Percentiles rank a stretch among this genome's conserved stretches.
These are phyloP conservation scores for Epizoanthus scotinus DNA, from an alignment of 92 coral and sea anemone species.

Conservation along the genomic window DNA sequence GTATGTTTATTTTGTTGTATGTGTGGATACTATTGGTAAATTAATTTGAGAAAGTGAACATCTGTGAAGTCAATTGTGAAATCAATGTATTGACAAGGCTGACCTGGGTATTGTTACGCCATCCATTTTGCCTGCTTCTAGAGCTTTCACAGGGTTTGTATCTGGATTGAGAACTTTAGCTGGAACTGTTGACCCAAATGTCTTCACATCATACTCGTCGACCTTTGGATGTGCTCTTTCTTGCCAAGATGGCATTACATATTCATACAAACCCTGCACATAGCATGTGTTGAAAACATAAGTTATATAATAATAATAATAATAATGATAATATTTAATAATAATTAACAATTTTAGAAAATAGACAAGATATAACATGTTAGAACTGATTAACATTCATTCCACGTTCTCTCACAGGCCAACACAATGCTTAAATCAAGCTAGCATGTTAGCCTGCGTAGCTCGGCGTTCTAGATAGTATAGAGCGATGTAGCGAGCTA, in stretches of 20 bases:
- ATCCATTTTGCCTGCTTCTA: conserved; percentile 51
- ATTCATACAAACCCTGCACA: conserved; percentile 88
- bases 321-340: too few relatives aligned
- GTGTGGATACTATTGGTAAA: neutral
- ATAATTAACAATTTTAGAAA: too few relatives aligned
- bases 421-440: too few relatives aligned
- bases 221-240: conserved; percentile 76
- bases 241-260: conserved; percentile 95
- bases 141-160: conserved; percentile 71
- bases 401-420: too few relatives aligned
- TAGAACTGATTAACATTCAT: too few relatives aligned
- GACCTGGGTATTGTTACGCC: conserved; percentile 81
- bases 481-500: too few relatives aligned
- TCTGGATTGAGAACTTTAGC: conserved; percentile 81
- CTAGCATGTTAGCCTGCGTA: too few relatives aligned
- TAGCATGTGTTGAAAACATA: too few relatives aligned
- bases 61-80: too few relatives aligned
- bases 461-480: too few relatives aligned
- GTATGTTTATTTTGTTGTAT: neutral
- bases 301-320: neutral
- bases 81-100: neutral
- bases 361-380: too few relatives aligned
- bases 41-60: neutral
- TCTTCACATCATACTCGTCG: conserved; percentile 80
- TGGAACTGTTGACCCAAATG: conserved; percentile 89